Conservation (phyloP, 2,888 invertebrate species). For the Lumbricus terrestris region DNA sequence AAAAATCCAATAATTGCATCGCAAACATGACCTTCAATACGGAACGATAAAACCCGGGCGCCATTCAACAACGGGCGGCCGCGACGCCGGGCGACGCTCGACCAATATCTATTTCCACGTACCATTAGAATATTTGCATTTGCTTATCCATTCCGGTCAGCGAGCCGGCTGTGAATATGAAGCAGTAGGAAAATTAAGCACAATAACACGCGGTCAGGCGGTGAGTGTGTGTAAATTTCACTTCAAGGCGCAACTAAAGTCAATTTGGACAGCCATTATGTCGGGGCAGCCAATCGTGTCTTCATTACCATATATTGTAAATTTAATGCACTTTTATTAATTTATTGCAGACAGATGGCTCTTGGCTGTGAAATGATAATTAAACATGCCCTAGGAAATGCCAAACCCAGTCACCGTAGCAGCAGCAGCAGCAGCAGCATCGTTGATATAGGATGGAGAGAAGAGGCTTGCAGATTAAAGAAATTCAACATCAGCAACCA, state of each 20-base stretch:
- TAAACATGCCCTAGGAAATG: conserved; percentile 8
- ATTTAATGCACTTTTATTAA: conserved; percentile 19
- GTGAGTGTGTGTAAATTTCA: conserved; percentile 23
- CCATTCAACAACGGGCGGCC: conserved; percentile 15
- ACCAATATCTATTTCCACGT: conserved; percentile 18
- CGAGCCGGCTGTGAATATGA: conserved; percentile 14
- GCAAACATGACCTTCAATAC: conserved; percentile 16
- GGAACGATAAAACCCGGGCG: conserved; percentile 11
- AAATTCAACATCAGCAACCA: neutral
- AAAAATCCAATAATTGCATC: conserved; percentile 18
- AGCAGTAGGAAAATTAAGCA: conserved; percentile 16
- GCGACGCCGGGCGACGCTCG: neutral
- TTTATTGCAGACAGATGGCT: conserved; percentile 12
- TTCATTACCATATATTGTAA: conserved; percentile 20
- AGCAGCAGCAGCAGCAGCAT: neutral
- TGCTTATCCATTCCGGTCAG: conserved; percentile 11
- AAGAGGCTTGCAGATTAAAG: neutral
- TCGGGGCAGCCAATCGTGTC: neutral
- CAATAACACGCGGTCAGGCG: conserved; percentile 7
- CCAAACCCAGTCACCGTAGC: neutral
- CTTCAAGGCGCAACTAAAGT: conserved; percentile 25
- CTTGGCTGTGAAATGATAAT: conserved; percentile 5
- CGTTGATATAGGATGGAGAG: neutral
- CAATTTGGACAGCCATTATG: conserved; percentile 27
- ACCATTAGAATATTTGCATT: conserved; percentile 17